phyloP scores from a whole-genome alignment of 2,113 vertebrate genomes.

The Harpagus bidentatus region DNA sequence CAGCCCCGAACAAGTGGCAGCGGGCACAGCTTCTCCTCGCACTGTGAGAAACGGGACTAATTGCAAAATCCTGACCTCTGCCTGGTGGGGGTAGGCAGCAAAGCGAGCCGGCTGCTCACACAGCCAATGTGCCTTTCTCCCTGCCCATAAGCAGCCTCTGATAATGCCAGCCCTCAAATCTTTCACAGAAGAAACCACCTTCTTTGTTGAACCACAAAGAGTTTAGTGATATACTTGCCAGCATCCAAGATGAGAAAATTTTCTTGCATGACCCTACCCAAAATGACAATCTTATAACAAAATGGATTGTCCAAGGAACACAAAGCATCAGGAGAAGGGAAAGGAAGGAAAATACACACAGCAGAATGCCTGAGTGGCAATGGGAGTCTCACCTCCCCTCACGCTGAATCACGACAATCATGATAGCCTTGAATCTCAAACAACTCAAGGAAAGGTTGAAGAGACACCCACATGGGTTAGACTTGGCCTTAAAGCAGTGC shows the following conservation, averaged over 20 bases:
- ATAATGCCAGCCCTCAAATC: background rate
- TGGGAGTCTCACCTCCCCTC: accelerated
- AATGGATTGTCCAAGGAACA: background rate
- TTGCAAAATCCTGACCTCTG: background rate
- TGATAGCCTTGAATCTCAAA: background rate
- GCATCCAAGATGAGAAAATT: background rate
- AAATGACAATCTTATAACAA: background rate
- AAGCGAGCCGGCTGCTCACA: background rate
- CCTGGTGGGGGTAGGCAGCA: background rate
- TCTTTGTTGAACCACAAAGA: background rate
- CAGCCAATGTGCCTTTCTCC: background rate
- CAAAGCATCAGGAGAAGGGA: background rate
- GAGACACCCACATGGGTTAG: background rate
- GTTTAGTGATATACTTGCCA: background rate
- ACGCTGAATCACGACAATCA: accelerated
- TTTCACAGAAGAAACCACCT: background rate
- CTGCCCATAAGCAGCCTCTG: background rate
- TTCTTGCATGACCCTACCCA: background rate
- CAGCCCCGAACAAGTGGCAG: background rate
- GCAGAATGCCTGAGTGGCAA: background rate
- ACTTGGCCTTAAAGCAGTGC: background rate
- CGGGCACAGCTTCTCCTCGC: background rate
- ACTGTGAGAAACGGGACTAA: background rate
- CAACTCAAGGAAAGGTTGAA: background rate
- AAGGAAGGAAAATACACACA: background rate